These are phyloP conservation scores for Parnassius smintheus DNA, from an alignment of 2,888 invertebrate species.

Conservation along the genomic window DNA sequence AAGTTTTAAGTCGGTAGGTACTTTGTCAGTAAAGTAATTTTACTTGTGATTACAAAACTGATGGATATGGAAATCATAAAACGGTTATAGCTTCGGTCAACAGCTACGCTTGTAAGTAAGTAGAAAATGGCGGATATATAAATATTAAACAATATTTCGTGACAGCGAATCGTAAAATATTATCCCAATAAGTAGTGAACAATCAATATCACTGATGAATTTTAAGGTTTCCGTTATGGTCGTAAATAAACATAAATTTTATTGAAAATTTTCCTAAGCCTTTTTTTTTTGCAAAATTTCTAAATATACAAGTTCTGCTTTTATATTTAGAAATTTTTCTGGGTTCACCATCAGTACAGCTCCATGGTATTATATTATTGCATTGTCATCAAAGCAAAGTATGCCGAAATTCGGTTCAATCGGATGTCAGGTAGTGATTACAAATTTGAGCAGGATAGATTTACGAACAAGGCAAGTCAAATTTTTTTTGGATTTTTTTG, in stretches of 20 bases:
- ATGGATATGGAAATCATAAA: slow-evolving; percentile 13
- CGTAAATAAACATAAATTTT: slow-evolving; percentile 14
- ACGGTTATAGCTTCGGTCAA: slow-evolving; percentile 6
- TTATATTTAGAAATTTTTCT: no score
- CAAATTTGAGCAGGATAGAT: no score
- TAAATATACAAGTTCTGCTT: no score
- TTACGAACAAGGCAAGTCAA: no score
- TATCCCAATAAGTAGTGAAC: slow-evolving; percentile 7
- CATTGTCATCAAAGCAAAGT: no score
- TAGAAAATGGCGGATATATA: slow-evolving; percentile 11
- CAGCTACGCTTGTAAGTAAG: not conserved
- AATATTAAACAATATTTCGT: slow-evolving; percentile 13
- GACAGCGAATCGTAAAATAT: slow-evolving; percentile 13
- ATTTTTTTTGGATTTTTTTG: no score
- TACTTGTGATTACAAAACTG: slow-evolving; percentile 6
- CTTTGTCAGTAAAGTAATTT: not conserved
- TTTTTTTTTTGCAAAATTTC: no score
- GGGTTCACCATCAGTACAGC: no score
- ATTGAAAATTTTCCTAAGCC: not conserved
- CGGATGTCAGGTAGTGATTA: no score
- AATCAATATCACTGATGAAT: slow-evolving; percentile 12
- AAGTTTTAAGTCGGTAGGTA: no score
- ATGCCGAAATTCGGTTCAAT: no score
- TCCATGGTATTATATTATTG: no score
- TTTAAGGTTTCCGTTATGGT: not conserved